phyloP scores from a whole-genome alignment of 2,888 invertebrate genomes.

The Pristionchus mayeri region DNA sequence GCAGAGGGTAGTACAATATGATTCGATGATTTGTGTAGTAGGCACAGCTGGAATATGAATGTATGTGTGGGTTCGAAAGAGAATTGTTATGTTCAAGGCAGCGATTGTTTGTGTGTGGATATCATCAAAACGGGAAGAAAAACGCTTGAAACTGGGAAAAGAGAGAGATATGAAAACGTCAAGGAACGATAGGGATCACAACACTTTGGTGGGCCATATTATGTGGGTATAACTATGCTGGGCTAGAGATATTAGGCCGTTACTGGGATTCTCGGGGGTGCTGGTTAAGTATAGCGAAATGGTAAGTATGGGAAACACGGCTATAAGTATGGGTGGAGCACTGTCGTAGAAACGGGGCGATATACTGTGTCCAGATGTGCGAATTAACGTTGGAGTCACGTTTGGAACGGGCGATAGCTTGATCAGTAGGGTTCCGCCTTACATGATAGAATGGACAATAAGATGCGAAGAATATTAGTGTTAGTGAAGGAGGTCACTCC shows the following conservation, averaged over 20 bases:
- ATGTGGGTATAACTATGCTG: not conserved
- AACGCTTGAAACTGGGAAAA: not conserved
- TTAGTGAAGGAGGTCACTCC: too few species aligned
- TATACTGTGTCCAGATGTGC: too few species aligned
- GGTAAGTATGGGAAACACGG: not conserved
- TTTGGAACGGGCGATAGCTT: too few species aligned
- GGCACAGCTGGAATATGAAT: conserved; percentile 26
- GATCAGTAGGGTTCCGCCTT: too few species aligned
- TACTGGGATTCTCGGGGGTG: not conserved
- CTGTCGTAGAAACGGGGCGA: not conserved
- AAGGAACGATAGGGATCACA: conserved; percentile 3
- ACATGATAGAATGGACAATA: too few species aligned
- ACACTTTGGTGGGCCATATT: conserved; percentile 23
- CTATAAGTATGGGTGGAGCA: not conserved
- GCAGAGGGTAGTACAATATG: conserved; percentile 28
- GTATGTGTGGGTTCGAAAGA: conserved; percentile 16
- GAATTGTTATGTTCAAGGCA: not conserved
- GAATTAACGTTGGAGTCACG: too few species aligned
- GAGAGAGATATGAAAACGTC: conserved; percentile 44
- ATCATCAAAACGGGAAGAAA: not conserved
- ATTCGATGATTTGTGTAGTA: conserved; percentile 27
- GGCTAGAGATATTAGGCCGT: not conserved
- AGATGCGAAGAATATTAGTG: too few species aligned
- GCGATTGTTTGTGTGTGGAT: not conserved
- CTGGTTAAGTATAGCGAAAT: not conserved